Base-by-base conservation (phyloP, 2,113 vertebrate species). In the Phyllostomus discolor region DNA sequence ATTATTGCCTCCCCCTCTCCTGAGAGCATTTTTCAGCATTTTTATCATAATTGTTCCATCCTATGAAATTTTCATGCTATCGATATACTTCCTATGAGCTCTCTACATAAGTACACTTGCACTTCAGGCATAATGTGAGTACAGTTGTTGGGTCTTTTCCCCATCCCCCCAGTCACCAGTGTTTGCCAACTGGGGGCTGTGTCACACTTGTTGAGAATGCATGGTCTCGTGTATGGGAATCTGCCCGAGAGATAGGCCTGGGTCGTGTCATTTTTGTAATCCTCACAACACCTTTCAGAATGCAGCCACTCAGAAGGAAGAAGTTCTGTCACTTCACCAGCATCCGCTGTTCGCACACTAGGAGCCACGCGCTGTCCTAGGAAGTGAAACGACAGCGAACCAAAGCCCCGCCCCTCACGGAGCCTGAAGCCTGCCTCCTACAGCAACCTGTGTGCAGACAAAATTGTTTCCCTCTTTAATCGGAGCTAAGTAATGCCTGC, bases 381-480 rank as follows among this genome's bases (percentile, higher is more conserved):
- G 24, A 31, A 7, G 7, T 26, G 62, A 41, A 41, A 22, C 22
- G 4, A 2, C 4, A 17, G 28, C 52, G 20, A 81, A 59, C 46
- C 43, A 81, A 78, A 66, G 33, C 38, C 17, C 41, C 11, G 70
- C 7, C 38, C 70, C 33, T 73, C 48, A 19, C 3, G 33, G 35
- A 73, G 73, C 14, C 70, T 90, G 12, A 43, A 73, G 73, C 14
- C 70, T 90, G 12, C 17, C 17, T 69, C 83, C 41, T 31, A 43
- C 67, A 48, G 11, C 41, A 41, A n/a, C 69, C 43, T 81, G 14
- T 10, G 5, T 41, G 4, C 14, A 17, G 35, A 80, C 48, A 43
- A 24, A 94, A n/a, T 33, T 11, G 6, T 69, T 95, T 94, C 38
- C 17, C 7, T 62, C 79, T 93, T 92, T 43, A n/a, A 73, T 90